Conservation (phyloP, 1,140 invertebrate genomes). For the Papilio helenus region DNA sequence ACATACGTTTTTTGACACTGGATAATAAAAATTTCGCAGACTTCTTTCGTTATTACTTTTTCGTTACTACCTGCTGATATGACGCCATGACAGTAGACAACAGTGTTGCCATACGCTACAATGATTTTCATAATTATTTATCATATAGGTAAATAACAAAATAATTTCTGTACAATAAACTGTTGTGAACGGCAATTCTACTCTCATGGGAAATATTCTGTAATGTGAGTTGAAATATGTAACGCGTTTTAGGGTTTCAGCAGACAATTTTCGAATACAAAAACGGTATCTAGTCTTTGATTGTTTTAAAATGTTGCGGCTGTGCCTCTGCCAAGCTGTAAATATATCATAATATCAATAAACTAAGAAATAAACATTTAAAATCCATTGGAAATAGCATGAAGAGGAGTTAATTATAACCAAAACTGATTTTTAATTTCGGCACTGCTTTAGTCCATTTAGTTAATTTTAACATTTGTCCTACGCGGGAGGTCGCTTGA, state of each 20-base stretch:
- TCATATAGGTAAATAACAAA: slow-evolving; percentile 35
- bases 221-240: slow-evolving; percentile 66
- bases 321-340: background rate
- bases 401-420: background rate
- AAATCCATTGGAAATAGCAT: background rate
- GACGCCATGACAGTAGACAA: no score
- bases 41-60: no score
- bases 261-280: background rate
- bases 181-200: slow-evolving; percentile 41
- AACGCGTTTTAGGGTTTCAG: slow-evolving; percentile 51
- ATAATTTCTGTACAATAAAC: slow-evolving; percentile 48
- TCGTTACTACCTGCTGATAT: no score
- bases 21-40: background rate
- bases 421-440: background rate
- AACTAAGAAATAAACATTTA: background rate
- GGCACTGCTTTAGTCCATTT: no score
- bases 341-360: background rate
- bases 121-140: slow-evolving; percentile 42
- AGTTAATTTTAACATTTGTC: background rate
- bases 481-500: background rate
- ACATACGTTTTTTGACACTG: no score
- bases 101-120: no score
- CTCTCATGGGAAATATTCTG: slow-evolving; percentile 75
- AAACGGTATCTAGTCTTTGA: background rate
- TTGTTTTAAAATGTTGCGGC: background rate